phyloP scores from a whole-genome alignment of 64 coral and sea anemone species.

The Stylophora pistillata region DNA sequence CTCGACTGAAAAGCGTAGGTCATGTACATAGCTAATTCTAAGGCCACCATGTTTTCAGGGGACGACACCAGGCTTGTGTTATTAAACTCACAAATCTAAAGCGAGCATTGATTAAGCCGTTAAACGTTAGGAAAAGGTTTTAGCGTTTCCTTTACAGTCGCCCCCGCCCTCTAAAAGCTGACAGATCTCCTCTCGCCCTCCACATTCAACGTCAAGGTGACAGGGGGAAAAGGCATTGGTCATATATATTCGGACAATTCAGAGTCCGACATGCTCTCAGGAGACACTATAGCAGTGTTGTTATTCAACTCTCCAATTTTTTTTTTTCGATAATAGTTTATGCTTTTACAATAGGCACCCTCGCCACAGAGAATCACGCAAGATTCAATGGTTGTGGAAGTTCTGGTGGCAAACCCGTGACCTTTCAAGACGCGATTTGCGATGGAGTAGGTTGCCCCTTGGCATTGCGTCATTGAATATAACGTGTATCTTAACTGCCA shows the following conservation, averaged over 20 bases:
- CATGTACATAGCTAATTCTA: not conserved
- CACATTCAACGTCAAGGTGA: too few relatives aligned
- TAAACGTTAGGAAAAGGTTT: too few relatives aligned
- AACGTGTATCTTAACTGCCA: not conserved
- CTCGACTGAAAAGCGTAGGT: not conserved
- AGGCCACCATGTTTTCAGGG: too few relatives aligned
- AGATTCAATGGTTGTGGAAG: not conserved
- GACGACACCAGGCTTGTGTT: too few relatives aligned
- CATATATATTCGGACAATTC: too few relatives aligned
- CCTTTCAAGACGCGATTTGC: not conserved
- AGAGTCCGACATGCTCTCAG: too few relatives aligned
- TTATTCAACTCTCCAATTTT: not conserved
- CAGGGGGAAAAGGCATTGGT: too few relatives aligned
- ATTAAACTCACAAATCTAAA: too few relatives aligned
- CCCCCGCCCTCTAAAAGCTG: not conserved
- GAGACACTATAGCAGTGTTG: not conserved
- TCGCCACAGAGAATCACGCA: not conserved
- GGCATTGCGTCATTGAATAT: not conserved
- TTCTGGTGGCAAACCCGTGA: not conserved
- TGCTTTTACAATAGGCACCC: not conserved
- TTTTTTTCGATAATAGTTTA: not conserved
- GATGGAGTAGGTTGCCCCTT: not conserved
- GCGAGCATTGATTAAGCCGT: too few relatives aligned
- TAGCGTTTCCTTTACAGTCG: too few relatives aligned
- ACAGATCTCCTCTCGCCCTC: too few relatives aligned